A percentile compares a stretch with the other conserved stretches of the same genome.
phyloP scores from a whole-genome alignment of 2,113 vertebrate genomes.

The Suncus etruscus region DNA sequence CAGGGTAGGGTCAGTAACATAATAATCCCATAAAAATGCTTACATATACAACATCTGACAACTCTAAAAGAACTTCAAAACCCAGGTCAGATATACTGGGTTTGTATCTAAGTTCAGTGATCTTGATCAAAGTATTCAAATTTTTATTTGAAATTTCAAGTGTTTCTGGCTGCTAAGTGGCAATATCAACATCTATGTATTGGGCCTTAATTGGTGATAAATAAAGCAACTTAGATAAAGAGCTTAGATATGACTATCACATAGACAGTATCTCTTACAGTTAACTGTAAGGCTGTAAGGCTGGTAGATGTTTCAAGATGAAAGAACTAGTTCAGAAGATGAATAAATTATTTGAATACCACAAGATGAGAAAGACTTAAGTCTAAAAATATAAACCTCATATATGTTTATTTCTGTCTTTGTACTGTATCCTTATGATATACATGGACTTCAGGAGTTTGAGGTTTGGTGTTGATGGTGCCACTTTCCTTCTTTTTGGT shows the following conservation, averaged over 20 bases:
- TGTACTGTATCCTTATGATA: background rate
- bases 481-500: background rate
- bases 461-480: background rate
- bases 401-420: background rate
- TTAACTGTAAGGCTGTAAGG: background rate
- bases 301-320: background rate
- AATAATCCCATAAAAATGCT: too few species aligned
- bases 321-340: background rate
- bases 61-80: background rate
- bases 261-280: background rate
- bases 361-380: background rate
- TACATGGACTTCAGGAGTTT: background rate
- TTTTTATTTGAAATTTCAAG: background rate
- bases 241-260: accelerated
- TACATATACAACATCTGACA: too few species aligned
- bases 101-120: background rate
- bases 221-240: background rate
- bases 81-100: background rate
- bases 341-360: background rate
- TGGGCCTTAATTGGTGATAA: background rate
- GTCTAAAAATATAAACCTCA: background rate
- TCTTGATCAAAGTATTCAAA: background rate
- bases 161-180: constrained; percentile 28
- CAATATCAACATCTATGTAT: background rate
- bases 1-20: too few species aligned